Percentiles rank a stretch among this genome's conserved stretches.
Conservation (phyloP, 2,888 invertebrate species). For the Brachyopa scutellaris region DNA sequence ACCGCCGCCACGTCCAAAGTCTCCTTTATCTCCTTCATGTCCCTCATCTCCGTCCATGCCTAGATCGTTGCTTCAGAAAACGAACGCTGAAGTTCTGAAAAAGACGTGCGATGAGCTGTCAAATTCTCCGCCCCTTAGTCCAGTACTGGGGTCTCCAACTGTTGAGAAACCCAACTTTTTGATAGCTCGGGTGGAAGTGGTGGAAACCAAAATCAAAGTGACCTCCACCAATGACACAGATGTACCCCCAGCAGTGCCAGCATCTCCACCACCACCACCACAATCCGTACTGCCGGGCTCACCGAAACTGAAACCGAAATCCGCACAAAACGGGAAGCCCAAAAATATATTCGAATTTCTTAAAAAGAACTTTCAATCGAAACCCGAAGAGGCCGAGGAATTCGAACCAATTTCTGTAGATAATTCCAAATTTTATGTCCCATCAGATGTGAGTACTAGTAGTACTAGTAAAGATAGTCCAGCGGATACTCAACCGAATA, state of each 20-base stretch:
- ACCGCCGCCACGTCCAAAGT: conserved; percentile 73
- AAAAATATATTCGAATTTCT: conserved; percentile 82
- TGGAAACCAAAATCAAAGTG: conserved; percentile 80
- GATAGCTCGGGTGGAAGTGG: conserved; percentile 79
- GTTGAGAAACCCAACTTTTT: conserved; percentile 75
- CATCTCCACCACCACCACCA: conserved; percentile 60
- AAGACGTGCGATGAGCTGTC: conserved; percentile 55
- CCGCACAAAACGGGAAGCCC: conserved; percentile 75
- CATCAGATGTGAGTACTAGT: conserved; percentile 72
- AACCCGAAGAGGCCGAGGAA: conserved; percentile 75
- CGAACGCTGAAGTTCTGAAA: conserved; percentile 39
- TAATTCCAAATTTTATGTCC: conserved; percentile 80
- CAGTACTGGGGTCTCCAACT: conserved; percentile 26
- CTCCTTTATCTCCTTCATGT: conserved; percentile 74
- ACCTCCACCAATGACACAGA: conserved; percentile 76
- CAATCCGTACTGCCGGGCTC: conserved; percentile 45
- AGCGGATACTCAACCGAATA: conserved; percentile 76
- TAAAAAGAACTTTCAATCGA: conserved; percentile 79
- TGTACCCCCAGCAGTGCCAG: conserved; percentile 76
- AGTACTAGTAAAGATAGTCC: conserved; percentile 40
- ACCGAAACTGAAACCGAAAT: conserved; percentile 53
- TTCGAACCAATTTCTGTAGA: conserved; percentile 77
- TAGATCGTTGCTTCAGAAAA: conserved; percentile 31
- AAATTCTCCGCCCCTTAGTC: conserved; percentile 47
- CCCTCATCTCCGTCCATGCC: conserved; percentile 56